Conservation (phyloP, 2,797 vertebrate species). For the Squalus acanthias region DNA sequence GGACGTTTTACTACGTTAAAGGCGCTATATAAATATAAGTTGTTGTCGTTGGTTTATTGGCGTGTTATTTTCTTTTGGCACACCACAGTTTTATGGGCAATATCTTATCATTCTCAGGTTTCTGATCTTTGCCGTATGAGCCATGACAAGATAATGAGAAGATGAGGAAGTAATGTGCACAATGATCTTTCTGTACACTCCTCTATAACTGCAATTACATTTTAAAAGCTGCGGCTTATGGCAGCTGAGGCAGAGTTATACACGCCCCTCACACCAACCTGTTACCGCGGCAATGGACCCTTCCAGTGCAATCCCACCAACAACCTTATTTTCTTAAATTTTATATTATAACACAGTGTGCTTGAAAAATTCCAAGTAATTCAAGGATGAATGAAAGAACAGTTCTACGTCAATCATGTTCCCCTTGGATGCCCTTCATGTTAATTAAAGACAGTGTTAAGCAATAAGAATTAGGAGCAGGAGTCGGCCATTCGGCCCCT, state of each 20-base stretch:
- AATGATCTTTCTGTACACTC: not conserved
- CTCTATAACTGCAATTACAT: not conserved
- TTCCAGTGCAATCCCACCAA: not conserved
- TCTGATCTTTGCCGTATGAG: too few relatives aligned
- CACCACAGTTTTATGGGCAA: not conserved
- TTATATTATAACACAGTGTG: too few relatives aligned
- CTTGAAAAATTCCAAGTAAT: not conserved
- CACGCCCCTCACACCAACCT: not conserved
- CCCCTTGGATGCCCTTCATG: too few relatives aligned
- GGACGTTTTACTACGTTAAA: too few relatives aligned
- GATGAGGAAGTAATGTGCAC: not conserved
- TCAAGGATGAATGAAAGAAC: not conserved
- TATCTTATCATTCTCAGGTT: not conserved
- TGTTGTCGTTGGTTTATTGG: too few relatives aligned
- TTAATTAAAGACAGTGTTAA: too few relatives aligned
- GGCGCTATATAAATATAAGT: too few relatives aligned
- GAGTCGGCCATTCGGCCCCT: too few relatives aligned
- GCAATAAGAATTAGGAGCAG: too few relatives aligned
- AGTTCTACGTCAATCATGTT: not conserved
- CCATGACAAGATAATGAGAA: not conserved
- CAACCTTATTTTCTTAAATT: too few relatives aligned
- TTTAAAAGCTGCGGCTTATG: too few relatives aligned
- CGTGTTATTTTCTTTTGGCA: not conserved
- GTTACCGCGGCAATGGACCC: not conserved
- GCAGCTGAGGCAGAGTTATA: not conserved